These are phyloP conservation scores for Incurvaria masculella DNA, from an alignment of 2,888 invertebrate genomes.

Conservation along the genomic window DNA sequence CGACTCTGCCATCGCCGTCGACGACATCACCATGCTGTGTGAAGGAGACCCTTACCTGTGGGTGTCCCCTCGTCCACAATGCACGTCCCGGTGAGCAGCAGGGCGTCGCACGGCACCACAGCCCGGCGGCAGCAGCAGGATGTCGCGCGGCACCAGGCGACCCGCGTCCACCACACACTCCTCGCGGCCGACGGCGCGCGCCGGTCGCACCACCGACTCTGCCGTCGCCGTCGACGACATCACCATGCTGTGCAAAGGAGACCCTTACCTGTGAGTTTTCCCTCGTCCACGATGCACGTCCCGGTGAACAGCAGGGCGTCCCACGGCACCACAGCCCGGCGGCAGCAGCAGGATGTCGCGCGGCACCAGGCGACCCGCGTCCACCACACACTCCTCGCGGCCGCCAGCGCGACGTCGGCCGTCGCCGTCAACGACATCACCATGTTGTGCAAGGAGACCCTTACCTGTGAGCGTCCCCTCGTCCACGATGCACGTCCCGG, in stretches of 20 bases:
- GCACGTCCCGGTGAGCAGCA: slow-evolving; percentile 72
- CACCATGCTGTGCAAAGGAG: slow-evolving; percentile 69
- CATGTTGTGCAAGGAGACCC: slow-evolving; percentile 63
- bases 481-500: slow-evolving; percentile 88
- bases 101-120: slow-evolving; percentile 70
- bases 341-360: slow-evolving; percentile 85
- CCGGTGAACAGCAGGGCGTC: slow-evolving; percentile 86
- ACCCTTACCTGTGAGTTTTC: slow-evolving; percentile 92
- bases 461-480: slow-evolving; percentile 93
- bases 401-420: slow-evolving; percentile 30
- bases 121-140: slow-evolving; percentile 74
- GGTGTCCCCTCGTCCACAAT: slow-evolving; percentile 85
- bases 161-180: slow-evolving; percentile 48
- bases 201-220: slow-evolving; percentile 58
- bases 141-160: slow-evolving; percentile 83
- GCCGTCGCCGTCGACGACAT: slow-evolving; percentile 54
- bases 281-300: slow-evolving; percentile 90
- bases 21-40: slow-evolving; percentile 65
- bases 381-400: slow-evolving; percentile 49
- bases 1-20: slow-evolving; percentile 55
- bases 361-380: slow-evolving; percentile 69
- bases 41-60: slow-evolving; percentile 65
- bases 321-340: slow-evolving; percentile 66
- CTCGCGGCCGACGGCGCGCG: slow-evolving; percentile 33
- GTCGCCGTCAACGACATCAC: slow-evolving; percentile 58